Evolutionary conservation across 2,113 vertebrate species (phyloP).

Genomic region (Labeo rohita): DNA sequence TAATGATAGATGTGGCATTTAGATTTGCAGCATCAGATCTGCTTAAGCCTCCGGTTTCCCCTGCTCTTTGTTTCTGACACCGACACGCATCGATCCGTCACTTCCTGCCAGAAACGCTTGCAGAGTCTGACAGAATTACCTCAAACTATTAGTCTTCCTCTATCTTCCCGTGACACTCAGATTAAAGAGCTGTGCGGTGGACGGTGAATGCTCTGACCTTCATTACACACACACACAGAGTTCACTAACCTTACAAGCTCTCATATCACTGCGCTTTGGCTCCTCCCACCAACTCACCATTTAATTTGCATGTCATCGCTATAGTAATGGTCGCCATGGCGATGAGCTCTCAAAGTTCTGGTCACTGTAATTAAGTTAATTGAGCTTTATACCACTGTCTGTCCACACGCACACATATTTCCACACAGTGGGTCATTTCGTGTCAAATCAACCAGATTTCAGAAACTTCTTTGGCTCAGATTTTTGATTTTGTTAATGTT

Average conservation of each 20-base stretch:
- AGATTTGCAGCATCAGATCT: neutral
- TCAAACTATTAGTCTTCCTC: neutral
- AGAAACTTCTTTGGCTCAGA: too few species aligned
- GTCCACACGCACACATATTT: too few species aligned
- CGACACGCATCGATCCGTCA: neutral
- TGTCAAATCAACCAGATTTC: too few species aligned
- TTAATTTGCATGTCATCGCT: constrained; percentile 19
- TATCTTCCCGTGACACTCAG: neutral
- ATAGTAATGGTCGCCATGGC: constrained; percentile 11
- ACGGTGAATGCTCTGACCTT: neutral
- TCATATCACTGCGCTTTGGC: neutral
- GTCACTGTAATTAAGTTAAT: neutral
- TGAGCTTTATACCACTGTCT: neutral
- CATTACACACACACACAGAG: neutral
- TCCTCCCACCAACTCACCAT: neutral
- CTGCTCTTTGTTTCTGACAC: constrained; percentile 12
- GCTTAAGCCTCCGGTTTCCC: neutral
- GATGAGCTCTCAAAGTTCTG: neutral
- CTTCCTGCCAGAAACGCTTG: neutral
- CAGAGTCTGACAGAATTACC: neutral
- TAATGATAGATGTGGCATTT: constrained; percentile 20
- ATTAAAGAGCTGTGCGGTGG: neutral
- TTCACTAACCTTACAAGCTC: neutral
- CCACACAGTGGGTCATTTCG: too few species aligned
- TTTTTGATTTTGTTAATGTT: too few species aligned